Base-by-base conservation (phyloP, 1,140 invertebrate genomes). In the Sipha flava region DNA sequence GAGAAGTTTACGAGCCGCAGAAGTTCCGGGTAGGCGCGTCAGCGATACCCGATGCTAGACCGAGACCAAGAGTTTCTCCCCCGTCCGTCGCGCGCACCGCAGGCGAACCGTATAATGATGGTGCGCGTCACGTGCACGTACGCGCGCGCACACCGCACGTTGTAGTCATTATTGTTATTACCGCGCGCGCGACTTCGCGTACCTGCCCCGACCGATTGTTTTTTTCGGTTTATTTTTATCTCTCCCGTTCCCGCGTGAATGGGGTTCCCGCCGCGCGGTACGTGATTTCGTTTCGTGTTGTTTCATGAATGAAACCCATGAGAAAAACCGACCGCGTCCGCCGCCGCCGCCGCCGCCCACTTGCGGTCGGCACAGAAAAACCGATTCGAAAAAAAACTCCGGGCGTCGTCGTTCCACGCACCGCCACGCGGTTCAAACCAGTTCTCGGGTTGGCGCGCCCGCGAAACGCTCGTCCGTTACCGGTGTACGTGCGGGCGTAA, bases 231-330 rank as follows among this genome's bases (percentile, higher is more conserved):
- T 43, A 12, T 43, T 43, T 43, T 43, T 43, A 12, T 43, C 1
- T 43, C 31, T 59, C 31, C 54, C 14, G 14, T 31, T 59, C 57
- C n/a, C n/a, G n/a, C n/a, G 57, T 59, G 57, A 59, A 59, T 59
- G 57, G 57, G 57, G 29, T 59, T 59, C 31, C n/a, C n/a, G n/a
- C n/a, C 18, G 16, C 31, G 29, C 31, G 57, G 57, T 59, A 59
- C 57, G 57, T 59, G 57, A 59, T 59, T 70, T 45, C 31, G 37
- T 45, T 70, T 21, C 64, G 10, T 12, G 40, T 43, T 7, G 14
- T 70, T 70, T 70, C 47, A 70, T 70, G 37, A 70, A 70, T 70
- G 37, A 70, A 70, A 70, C 66, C 18, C 16, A 45, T 45, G 43
- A 45, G 66, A 70, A 68, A n/a, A 68, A 68, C 64, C 43, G 43